A percentile compares a stretch with the other conserved stretches of the same genome.
Conservation (phyloP, 2,888 invertebrate genomes). For the Phengaris alcon region DNA sequence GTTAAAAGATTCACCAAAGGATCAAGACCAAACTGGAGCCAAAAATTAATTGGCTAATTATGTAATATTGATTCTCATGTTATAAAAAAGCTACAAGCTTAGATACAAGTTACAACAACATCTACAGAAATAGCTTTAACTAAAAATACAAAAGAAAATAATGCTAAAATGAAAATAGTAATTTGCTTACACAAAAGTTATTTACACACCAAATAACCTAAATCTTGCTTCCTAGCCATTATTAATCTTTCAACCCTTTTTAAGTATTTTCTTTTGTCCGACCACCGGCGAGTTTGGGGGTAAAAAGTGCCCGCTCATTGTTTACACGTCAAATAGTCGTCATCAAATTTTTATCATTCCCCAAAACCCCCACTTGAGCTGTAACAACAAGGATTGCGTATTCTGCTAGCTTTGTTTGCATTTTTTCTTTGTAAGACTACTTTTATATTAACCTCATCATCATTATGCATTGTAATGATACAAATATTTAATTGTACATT, state of each 20-base stretch:
- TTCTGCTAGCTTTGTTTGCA: constrained; percentile 14
- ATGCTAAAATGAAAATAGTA: neutral
- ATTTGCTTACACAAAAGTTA: neutral
- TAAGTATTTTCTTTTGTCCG: constrained; percentile 37
- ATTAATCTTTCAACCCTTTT: constrained; percentile 33
- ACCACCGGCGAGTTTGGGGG: constrained; percentile 47
- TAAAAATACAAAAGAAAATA: neutral
- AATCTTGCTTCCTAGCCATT: constrained; percentile 19
- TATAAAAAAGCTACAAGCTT: neutral
- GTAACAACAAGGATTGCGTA: constrained; percentile 20
- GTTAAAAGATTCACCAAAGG: no score
- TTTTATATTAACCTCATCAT: neutral
- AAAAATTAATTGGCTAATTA: no score
- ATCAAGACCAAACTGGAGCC: no score
- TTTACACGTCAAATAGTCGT: constrained; percentile 52
- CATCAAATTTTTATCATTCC: constrained; percentile 49
- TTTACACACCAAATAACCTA: constrained; percentile 6
- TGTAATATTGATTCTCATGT: no score
- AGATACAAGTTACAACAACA: neutral
- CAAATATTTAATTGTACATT: neutral
- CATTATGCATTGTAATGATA: neutral
- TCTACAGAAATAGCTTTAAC: neutral
- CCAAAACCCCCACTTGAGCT: constrained; percentile 30
- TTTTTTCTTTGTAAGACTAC: constrained; percentile 1
- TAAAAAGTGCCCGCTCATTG: constrained; percentile 54